These are phyloP conservation scores for Martes martes DNA, from an alignment of 2,113 vertebrate genomes.

Conservation along the genomic window DNA sequence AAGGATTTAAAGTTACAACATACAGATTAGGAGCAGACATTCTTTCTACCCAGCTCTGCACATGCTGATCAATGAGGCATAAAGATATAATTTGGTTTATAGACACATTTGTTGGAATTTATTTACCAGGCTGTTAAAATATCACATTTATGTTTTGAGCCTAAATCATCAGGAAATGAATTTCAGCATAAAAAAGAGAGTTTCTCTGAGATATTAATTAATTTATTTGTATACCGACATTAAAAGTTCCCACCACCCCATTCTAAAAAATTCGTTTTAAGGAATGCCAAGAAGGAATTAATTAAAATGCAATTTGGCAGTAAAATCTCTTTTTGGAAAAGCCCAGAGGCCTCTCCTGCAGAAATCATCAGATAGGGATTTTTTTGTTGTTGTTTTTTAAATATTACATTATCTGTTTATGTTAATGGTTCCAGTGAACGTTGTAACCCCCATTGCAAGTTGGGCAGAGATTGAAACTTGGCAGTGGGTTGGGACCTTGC, in stretches of 20 bases:
- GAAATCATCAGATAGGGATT: background rate
- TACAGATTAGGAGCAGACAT: conserved; percentile 28
- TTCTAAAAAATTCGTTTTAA: conserved; percentile 23
- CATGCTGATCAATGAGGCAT: conserved; percentile 48
- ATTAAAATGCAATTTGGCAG: conserved; percentile 37
- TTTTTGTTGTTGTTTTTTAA: background rate
- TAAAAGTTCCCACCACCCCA: background rate
- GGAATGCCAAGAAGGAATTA: background rate
- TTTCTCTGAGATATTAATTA: conserved; percentile 34
- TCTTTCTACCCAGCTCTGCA: background rate
- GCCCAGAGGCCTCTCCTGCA: background rate
- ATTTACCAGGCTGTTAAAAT: conserved; percentile 45
- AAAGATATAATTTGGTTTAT: conserved; percentile 56
- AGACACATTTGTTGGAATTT: conserved; percentile 23
- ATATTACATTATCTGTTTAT: background rate
- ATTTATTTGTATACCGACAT: conserved; percentile 22
- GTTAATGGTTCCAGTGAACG: background rate
- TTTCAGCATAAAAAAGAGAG: background rate
- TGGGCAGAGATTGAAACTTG: background rate
- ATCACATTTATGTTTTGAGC: background rate
- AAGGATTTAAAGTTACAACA: conserved; percentile 31
- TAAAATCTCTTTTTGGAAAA: conserved; percentile 29
- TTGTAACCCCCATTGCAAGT: background rate
- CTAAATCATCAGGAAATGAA: background rate
- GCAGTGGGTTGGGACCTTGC: background rate